Conservation (phyloP, 2,113 vertebrate genomes). For the Tretioscincus oriximinensis region DNA sequence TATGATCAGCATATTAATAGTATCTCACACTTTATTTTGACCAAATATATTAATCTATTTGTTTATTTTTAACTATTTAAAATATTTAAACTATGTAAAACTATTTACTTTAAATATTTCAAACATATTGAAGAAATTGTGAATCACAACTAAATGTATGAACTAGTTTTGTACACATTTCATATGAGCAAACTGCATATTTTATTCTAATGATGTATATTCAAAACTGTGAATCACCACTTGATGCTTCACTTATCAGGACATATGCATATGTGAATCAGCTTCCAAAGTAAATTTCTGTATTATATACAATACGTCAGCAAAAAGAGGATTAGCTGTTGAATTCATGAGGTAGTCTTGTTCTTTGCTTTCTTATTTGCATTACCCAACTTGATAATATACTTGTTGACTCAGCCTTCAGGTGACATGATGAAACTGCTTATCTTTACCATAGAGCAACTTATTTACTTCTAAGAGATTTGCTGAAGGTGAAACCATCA, state of each 20-base stretch:
- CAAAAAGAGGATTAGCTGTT: neutral
- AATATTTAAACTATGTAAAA: too few species aligned
- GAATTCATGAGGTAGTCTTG: neutral
- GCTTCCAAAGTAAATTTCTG: neutral
- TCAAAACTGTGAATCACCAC: neutral
- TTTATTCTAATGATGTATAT: neutral
- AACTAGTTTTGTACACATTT: neutral
- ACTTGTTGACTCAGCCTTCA: neutral
- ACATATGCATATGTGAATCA: neutral
- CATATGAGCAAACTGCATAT: neutral
- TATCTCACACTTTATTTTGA: neutral
- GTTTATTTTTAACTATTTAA: too few species aligned
- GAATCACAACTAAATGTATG: neutral
- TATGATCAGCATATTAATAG: neutral
- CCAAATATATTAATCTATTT: too few species aligned
- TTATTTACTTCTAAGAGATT: slow-evolving; percentile 40
- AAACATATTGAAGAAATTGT: too few species aligned
- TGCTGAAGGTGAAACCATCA: slow-evolving; percentile 37
- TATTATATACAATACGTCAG: neutral
- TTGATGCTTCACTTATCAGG: neutral
- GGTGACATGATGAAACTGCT: slow-evolving; percentile 19
- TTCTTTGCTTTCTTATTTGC: neutral
- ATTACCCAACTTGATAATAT: neutral
- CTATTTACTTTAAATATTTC: too few species aligned
- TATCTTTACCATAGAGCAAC: slow-evolving; percentile 26